Evolutionary conservation across 2,113 vertebrate species (phyloP).

Genomic region (Lophius piscatorius): DNA sequence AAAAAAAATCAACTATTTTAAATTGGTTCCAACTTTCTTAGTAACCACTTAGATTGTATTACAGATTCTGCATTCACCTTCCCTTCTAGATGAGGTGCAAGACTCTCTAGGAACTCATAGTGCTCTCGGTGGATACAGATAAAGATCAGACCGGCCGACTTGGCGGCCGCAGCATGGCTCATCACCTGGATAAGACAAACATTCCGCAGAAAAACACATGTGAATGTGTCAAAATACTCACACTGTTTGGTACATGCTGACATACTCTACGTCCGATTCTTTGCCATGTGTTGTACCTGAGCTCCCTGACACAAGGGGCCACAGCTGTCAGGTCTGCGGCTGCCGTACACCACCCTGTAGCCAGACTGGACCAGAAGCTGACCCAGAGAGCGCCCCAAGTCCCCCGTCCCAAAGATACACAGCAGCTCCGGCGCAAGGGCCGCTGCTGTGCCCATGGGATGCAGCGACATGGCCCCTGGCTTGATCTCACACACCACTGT

Average conservation of each 20-base stretch:
- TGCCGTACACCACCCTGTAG: constrained; percentile 66
- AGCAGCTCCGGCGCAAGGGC: constrained; percentile 39
- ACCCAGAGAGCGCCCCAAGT: constrained; percentile 63
- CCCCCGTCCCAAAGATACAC: constrained; percentile 69
- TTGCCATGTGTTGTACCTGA: constrained; percentile 51
- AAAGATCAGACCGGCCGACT: constrained; percentile 81
- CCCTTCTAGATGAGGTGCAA: constrained; percentile 79
- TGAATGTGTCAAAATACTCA: neutral
- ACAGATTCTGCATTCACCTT: constrained; percentile 73
- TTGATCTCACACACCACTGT: constrained; percentile 26
- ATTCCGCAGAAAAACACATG: neutral
- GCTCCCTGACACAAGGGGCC: constrained; percentile 62
- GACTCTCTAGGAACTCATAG: constrained; percentile 81
- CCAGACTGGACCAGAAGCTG: constrained; percentile 63
- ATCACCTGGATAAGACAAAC: constrained; percentile 74
- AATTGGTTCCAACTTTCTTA: too few species aligned
- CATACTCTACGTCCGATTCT: neutral
- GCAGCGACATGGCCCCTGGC: constrained; percentile 1
- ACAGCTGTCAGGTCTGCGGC: constrained; percentile 67
- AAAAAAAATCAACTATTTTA: too few species aligned
- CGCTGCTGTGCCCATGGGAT: constrained; percentile 9
- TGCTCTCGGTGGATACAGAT: constrained; percentile 88
- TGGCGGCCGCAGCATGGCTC: constrained; percentile 81
- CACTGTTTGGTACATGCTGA: neutral
- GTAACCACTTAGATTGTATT: too few species aligned